phyloP scores from a whole-genome alignment of 2,888 invertebrate species.

The Lepidonotus clava region DNA sequence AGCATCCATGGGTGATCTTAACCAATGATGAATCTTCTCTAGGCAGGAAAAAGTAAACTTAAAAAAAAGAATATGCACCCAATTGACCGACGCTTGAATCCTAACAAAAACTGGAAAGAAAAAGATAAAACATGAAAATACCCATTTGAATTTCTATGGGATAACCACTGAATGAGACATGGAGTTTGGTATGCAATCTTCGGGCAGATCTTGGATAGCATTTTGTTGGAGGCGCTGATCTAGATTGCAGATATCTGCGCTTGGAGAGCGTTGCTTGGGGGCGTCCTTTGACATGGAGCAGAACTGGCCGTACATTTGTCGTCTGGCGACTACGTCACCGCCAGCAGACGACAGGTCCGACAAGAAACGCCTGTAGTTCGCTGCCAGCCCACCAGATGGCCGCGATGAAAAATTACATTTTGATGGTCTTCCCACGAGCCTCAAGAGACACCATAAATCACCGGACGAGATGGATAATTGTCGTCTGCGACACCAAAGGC shows the following conservation, averaged over 20 bases:
- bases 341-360: neutral
- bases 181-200: too few relatives aligned
- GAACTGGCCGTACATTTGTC: neutral
- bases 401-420: conserved; percentile 27
- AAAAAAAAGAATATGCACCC: too few relatives aligned
- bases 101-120: too few relatives aligned
- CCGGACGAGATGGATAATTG: neutral
- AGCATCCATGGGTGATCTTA: too few relatives aligned
- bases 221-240: neutral
- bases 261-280: neutral
- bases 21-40: too few relatives aligned
- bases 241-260: neutral
- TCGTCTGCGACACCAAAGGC: neutral
- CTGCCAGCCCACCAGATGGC: neutral
- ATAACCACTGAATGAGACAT: too few relatives aligned
- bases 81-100: too few relatives aligned
- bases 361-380: too few relatives aligned
- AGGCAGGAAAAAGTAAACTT: too few relatives aligned
- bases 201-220: too few relatives aligned
- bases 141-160: too few relatives aligned
- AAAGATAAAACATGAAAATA: too few relatives aligned
- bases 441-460: neutral
- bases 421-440: conserved; percentile 17
- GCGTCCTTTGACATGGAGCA: neutral
- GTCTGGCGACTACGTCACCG: neutral